These are phyloP conservation scores for Echeneis naucrates DNA, from an alignment of 2,797 vertebrate genomes.

Conservation along the genomic window DNA sequence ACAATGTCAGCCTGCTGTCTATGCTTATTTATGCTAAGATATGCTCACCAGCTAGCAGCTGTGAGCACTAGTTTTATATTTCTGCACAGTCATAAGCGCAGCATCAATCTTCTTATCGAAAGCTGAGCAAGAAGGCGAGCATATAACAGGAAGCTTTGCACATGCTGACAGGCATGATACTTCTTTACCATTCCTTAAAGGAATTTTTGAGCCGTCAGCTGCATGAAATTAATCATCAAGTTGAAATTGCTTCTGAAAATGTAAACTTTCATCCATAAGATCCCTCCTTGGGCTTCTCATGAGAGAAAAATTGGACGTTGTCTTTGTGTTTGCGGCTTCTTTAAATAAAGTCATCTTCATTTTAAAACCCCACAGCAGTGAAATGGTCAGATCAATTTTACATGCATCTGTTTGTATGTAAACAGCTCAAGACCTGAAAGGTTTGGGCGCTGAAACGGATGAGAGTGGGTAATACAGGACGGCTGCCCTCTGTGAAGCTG, in stretches of 20 bases:
- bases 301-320: constrained; percentile 17
- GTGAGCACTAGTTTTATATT: too few species aligned
- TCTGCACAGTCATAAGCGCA: too few species aligned
- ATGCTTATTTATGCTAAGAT: too few species aligned
- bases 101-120: too few species aligned
- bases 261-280: constrained; percentile 1
- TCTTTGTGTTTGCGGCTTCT: constrained; percentile 23
- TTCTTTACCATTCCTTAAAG: not conserved
- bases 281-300: constrained; percentile 13
- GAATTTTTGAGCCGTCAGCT: not conserved
- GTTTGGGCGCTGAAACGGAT: constrained; percentile 7
- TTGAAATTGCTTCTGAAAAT: not conserved
- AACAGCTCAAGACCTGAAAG: constrained; percentile 11
- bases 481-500: constrained; percentile 39
- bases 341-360: constrained; percentile 36
- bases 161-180: not conserved
- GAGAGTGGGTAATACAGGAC: constrained; percentile 16
- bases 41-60: too few species aligned
- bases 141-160: not conserved
- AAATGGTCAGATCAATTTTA: constrained; percentile 56
- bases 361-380: constrained; percentile 46
- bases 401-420: constrained; percentile 55
- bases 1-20: not conserved
- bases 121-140: too few species aligned
- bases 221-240: not conserved